These are phyloP conservation scores for Ctenopoma kingsleyae DNA, from an alignment of 2,797 vertebrate genomes.

Conservation along the genomic window DNA sequence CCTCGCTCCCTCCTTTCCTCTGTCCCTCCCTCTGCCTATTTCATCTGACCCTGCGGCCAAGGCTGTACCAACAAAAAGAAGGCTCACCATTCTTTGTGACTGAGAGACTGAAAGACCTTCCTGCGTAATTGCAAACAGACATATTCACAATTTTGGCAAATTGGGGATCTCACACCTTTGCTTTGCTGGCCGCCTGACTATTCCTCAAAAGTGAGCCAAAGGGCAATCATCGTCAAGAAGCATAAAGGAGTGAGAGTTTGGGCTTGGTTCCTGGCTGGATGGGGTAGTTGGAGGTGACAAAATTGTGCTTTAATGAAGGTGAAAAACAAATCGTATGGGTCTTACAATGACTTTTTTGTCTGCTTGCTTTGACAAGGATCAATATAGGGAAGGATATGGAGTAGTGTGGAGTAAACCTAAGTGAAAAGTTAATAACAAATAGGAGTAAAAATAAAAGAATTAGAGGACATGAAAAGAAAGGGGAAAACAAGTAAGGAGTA, in stretches of 20 bases:
- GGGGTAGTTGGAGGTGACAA: conserved; percentile 27
- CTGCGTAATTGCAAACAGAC: conserved; percentile 68
- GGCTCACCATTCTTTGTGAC: conserved; percentile 58
- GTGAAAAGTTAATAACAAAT: conserved; percentile 45
- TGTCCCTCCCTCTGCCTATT: conserved; percentile 62
- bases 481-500: conserved; percentile 54
- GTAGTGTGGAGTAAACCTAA: conserved; percentile 7
- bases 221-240: conserved; percentile 43
- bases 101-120: conserved; percentile 55
- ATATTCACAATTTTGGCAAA: conserved; percentile 68
- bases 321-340: conserved; percentile 32
- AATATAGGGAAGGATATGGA: conserved; percentile 6
- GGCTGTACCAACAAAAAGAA: conserved; percentile 69
- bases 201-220: conserved; percentile 65
- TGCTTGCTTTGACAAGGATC: conserved; percentile 9
- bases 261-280: conserved; percentile 22
- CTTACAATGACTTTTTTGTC: conserved; percentile 25
- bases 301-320: conserved; percentile 50
- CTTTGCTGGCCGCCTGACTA: conserved; percentile 49
- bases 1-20: conserved; percentile 49
- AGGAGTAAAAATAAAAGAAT: conserved; percentile 36
- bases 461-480: conserved; percentile 50
- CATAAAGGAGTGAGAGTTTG: conserved; percentile 37
- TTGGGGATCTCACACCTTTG: conserved; percentile 72
- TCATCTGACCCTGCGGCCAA: conserved; percentile 70